Percentiles rank a stretch among this genome's conserved stretches.
These are phyloP conservation scores for Trimorus sp. DNA, from an alignment of 2,888 invertebrate species.

Conservation along the genomic window DNA sequence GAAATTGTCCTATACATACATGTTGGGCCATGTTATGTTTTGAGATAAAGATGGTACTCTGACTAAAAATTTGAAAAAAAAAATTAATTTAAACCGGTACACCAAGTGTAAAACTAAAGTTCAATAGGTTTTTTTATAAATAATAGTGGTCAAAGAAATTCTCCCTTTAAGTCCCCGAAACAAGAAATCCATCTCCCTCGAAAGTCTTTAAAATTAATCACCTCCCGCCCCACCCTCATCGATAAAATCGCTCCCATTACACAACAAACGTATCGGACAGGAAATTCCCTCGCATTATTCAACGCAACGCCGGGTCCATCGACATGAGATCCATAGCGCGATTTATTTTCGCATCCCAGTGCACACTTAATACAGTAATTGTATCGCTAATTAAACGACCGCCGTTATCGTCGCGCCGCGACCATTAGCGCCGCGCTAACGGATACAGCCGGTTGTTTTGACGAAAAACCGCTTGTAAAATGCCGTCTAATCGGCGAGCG, in stretches of 20 bases:
- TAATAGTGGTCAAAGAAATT: too few species aligned
- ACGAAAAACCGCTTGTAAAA: slow-evolving; percentile 36
- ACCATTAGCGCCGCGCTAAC: slow-evolving; percentile 27
- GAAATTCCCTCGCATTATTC: slow-evolving; percentile 11
- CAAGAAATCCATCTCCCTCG: too few species aligned
- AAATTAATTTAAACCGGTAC: too few species aligned
- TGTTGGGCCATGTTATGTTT: too few species aligned
- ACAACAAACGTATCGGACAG: slow-evolving; percentile 18
- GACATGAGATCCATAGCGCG: slow-evolving; percentile 9
- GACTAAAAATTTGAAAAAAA: too few species aligned
- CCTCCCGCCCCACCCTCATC: background rate
- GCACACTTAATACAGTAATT: slow-evolving; percentile 24
- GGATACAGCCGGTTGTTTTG: slow-evolving; percentile 35
- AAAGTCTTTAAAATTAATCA: background rate
- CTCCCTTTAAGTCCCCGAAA: too few species aligned
- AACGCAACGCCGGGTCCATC: slow-evolving; percentile 17
- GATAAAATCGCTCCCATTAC: slow-evolving; percentile 8
- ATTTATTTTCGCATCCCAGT: slow-evolving; percentile 18
- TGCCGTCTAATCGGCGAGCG: slow-evolving; percentile 31
- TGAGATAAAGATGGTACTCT: too few species aligned
- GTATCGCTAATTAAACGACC: slow-evolving; percentile 40
- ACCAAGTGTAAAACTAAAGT: too few species aligned
- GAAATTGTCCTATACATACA: too few species aligned
- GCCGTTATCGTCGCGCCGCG: slow-evolving; percentile 23
- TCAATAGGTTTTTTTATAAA: too few species aligned